These are phyloP conservation scores for Rhagium mordax DNA, from an alignment of 2,888 invertebrate genomes.

Conservation along the genomic window DNA sequence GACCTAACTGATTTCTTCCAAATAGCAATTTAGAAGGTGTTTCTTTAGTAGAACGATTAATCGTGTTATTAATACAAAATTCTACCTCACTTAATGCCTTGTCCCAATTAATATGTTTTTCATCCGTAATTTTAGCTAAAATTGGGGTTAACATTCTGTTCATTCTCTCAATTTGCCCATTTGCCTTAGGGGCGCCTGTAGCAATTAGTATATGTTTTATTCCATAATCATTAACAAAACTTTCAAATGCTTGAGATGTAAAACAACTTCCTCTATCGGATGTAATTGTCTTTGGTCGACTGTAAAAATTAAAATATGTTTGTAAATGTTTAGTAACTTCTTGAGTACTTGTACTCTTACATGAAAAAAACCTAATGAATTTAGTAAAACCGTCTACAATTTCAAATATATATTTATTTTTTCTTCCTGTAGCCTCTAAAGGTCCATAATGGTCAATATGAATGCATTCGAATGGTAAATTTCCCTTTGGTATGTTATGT, in stretches of 20 bases:
- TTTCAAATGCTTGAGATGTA: slow-evolving; percentile 38
- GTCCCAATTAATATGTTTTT: slow-evolving; percentile 41
- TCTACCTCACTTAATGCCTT: slow-evolving; percentile 43
- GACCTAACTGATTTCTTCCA: slow-evolving; percentile 42
- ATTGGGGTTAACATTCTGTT: slow-evolving; percentile 45
- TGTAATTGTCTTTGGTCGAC: slow-evolving; percentile 37
- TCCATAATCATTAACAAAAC: slow-evolving; percentile 33
- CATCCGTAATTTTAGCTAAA: slow-evolving; percentile 35
- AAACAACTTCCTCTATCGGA: slow-evolving; percentile 49
- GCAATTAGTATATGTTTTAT: slow-evolving; percentile 45
- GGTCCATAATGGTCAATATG: no score
- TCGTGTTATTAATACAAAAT: slow-evolving; percentile 52
- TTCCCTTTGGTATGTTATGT: no score
- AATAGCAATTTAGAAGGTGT: slow-evolving; percentile 56
- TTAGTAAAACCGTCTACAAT: neutral
- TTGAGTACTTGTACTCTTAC: neutral
- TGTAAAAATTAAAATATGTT: slow-evolving; percentile 22
- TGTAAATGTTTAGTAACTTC: neutral
- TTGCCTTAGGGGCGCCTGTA: slow-evolving; percentile 45
- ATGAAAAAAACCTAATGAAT: neutral
- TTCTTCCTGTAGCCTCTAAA: no score
- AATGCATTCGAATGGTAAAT: no score
- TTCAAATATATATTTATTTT: no score
- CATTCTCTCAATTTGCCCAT: slow-evolving; percentile 48
- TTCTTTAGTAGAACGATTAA: slow-evolving; percentile 54